Base-by-base conservation (phyloP, 2,797 vertebrate species). In the Tragopan temminckii region DNA sequence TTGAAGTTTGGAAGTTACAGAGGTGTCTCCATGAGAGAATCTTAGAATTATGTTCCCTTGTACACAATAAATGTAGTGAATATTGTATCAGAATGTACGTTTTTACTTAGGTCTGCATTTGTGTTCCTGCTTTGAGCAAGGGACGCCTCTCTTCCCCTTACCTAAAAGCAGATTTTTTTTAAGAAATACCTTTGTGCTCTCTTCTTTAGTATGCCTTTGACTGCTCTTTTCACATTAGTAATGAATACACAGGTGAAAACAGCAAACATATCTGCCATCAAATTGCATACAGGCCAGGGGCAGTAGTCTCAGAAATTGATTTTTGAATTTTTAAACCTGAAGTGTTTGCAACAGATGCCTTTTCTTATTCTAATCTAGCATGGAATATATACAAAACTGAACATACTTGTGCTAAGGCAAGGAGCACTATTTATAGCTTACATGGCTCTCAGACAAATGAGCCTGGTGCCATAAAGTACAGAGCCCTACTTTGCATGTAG, bases 391-490 rank as follows among this genome's bases (percentile, higher is more conserved):
- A 43, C 36, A 63, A 40, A 86, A 4, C 9, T 70, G 71, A 63
- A 74, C 1, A 4, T 9, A 24, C 20, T 76, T 55, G 12, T 69
- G 29, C 43, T 68, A 25, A 67, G 63, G 55, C 29, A 86, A 72
- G 76, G 58, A 27, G 24, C 19, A 36, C 21, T 40, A 1, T 43
- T 59, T 61, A 15, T 5, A 71, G 8, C 23, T 70, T 45, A 46
- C 23, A 1, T 17, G 12, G 23, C 5, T 82, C 48, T 45, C 20
- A 48, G 57, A 14, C 33, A n/a, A 80, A 46, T 4, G 27, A 58
- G 24, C 20, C 11, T 33, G 29, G 16, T 7, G 18, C 14, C 0
- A 0, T 40, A 25, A 3, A 7, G 36, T 5, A 19, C 29, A n/a
- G 50, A 45, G 8, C 35, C 31, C 27, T 19, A 18, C 16, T 53